Conservation (phyloP, 1,140 invertebrate genomes). For the Subanguina moxae region DNA sequence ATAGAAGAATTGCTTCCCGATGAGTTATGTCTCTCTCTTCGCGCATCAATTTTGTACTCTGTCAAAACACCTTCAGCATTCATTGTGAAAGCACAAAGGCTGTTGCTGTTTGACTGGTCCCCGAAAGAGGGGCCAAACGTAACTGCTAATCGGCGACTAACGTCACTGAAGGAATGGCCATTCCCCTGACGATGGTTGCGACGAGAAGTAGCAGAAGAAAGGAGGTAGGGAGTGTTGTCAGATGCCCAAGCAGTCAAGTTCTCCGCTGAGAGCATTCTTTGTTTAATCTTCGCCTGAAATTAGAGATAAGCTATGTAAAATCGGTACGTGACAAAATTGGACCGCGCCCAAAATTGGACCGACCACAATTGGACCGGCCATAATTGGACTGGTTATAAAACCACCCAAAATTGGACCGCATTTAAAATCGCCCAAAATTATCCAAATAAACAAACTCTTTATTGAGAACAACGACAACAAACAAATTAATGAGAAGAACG, state of each 20-base stretch:
- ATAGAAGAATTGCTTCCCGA: conserved; percentile 15
- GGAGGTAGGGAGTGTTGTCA: conserved; percentile 44
- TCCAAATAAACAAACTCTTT: no score
- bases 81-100: conserved; percentile 32
- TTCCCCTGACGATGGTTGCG: neutral
- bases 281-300: conserved; percentile 49
- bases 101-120: conserved; percentile 9
- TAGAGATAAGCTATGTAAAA: neutral
- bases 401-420: no score
- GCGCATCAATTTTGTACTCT: conserved; percentile 27
- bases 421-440: no score
- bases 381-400: no score
- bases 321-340: no score
- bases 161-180: neutral
- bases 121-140: conserved; percentile 17
- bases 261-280: conserved; percentile 49
- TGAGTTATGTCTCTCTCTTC: conserved; percentile 19
- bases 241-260: conserved; percentile 55
- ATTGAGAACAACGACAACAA: no score
- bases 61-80: conserved; percentile 42
- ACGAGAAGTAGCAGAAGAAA: conserved; percentile 12
- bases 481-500: no score
- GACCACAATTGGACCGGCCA: no score
- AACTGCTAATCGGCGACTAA: conserved; percentile 14
- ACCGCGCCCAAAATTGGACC: no score